Evolutionary conservation across 2,797 vertebrate species (phyloP).

Genomic region (Huso huso): DNA sequence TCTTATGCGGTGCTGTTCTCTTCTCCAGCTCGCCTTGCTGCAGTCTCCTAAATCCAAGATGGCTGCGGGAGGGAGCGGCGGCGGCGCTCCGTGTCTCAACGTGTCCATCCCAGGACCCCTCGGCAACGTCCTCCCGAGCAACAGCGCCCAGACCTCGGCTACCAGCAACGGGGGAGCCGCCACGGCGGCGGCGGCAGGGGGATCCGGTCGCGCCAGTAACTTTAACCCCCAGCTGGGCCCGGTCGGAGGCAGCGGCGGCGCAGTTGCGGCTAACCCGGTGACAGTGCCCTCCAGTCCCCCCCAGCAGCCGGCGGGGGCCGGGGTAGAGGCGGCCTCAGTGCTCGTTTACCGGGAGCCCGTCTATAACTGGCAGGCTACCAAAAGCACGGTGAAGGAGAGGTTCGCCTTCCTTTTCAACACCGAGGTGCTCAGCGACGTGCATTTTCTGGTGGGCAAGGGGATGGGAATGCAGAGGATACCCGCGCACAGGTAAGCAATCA

Average conservation of each 20-base stretch:
- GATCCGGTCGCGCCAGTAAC: slow-evolving; percentile 51
- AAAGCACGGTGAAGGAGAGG: slow-evolving; percentile 67
- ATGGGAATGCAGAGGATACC: slow-evolving; percentile 88
- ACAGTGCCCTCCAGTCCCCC: slow-evolving; percentile 40
- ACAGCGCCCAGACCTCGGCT: slow-evolving; percentile 59
- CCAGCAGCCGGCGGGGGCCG: slow-evolving; percentile 33
- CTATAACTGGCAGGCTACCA: slow-evolving; percentile 71
- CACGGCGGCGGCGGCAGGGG: slow-evolving; percentile 40
- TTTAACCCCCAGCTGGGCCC: slow-evolving; percentile 68
- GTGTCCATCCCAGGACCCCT: slow-evolving; percentile 57
- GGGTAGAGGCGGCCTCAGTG: slow-evolving; percentile 58
- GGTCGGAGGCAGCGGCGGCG: slow-evolving; percentile 54
- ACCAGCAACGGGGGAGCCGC: slow-evolving; percentile 51
- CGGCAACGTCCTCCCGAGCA: slow-evolving; percentile 65
- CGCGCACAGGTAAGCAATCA: slow-evolving; percentile 77
- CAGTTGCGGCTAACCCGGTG: slow-evolving; percentile 50
- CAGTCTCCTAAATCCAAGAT: slow-evolving; percentile 61
- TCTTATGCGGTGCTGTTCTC: slow-evolving; percentile 46
- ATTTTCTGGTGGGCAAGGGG: slow-evolving; percentile 91
- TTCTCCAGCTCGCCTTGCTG: slow-evolving; percentile 41
- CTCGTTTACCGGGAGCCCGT: slow-evolving; percentile 64
- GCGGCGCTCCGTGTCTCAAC: slow-evolving; percentile 69
- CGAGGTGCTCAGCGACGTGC: slow-evolving; percentile 93
- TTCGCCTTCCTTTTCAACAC: slow-evolving; percentile 85
- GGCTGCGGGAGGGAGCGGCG: slow-evolving; percentile 77